Evolutionary conservation across 2,888 invertebrate species (phyloP), one percentile per base, ranked within the genome.

Genomic region (Entomobrya multifasciata): DNA sequence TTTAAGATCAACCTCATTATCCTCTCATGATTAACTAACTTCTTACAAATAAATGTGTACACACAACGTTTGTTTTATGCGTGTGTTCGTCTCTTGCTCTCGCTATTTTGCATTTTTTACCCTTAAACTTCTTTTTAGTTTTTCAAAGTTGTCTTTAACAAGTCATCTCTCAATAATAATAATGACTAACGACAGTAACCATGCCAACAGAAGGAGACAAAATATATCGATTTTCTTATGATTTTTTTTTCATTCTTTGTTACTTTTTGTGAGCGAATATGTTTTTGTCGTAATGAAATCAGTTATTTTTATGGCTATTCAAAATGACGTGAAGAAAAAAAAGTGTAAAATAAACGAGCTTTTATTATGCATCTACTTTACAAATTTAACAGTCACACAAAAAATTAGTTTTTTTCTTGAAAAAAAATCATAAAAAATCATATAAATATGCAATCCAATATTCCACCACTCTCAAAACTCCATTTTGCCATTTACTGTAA

Each of bases 1-100:
- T 86, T 86, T 80, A 60, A 76, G 86, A 86, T 86, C 86, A 86
- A 81, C 79, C 86, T 86, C 86, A 86, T 86, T 86, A 86, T 74
- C 86, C 81, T 44, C 85, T 22, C 85, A 78, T 70, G 85, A 78
- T 52, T 49, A 72, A 72, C 72, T 80, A 67, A 80, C 74, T 83
- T 83, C 30, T 76, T 49, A 70, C 47, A 47, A 36, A 65, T 36
- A 52, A n/a, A n/a, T n/a, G n/a, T n/a, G n/a, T n/a, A n/a, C n/a
- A n/a, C n/a, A n/a, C n/a, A n/a, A n/a, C n/a, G n/a, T n/a, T 49
- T n/a, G 17, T 52, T 72, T 3, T 72, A 2, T 60, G 60, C 47
- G 22, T 47, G 10, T 52, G 49, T 72, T 72, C 36, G 47, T 57
- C 17, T 57, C 47, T 15, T 55, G n/a, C 15, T 17, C 8, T 55